Conservation (phyloP, 2,888 invertebrate species). For the Amblyjoppa fuscipennis region DNA sequence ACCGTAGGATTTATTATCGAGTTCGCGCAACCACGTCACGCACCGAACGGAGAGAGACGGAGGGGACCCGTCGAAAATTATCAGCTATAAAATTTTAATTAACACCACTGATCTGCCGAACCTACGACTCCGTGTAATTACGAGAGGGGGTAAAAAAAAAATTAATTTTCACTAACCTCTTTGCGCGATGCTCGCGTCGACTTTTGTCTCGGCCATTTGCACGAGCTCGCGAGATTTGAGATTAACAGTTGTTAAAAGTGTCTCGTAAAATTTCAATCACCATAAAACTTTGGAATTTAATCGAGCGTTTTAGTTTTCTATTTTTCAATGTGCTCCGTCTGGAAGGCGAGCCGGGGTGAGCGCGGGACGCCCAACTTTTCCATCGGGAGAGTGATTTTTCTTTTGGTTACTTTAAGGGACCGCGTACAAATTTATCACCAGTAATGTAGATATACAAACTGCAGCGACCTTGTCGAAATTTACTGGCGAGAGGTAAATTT, state of each 20-base stretch:
- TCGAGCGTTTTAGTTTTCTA: conserved; percentile 47
- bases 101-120: conserved; percentile 76
- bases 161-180: conserved; percentile 72
- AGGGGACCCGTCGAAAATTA: conserved; percentile 74
- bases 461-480: conserved; percentile 56
- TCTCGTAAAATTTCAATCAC: conserved; percentile 81
- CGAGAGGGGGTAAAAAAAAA: conserved; percentile 66
- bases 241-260: conserved; percentile 67
- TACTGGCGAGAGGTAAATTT: conserved; percentile 52
- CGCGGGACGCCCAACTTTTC: conserved; percentile 44
- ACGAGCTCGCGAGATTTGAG: conserved; percentile 49
- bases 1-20: conserved; percentile 52
- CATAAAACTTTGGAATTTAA: conserved; percentile 74
- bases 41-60: conserved; percentile 41
- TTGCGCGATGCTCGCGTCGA: conserved; percentile 24
- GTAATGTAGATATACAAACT: conserved; percentile 41
- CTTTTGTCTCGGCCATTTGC: background rate
- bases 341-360: background rate
- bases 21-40: conserved; percentile 57
- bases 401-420: background rate
- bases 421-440: conserved; percentile 49
- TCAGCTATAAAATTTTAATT: conserved; percentile 79
- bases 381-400: conserved; percentile 48
- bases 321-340: background rate
- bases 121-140: conserved; percentile 68